Evolutionary conservation across 1,140 invertebrate genomes (phyloP).

Genomic region (Littorina saxatilis): DNA sequence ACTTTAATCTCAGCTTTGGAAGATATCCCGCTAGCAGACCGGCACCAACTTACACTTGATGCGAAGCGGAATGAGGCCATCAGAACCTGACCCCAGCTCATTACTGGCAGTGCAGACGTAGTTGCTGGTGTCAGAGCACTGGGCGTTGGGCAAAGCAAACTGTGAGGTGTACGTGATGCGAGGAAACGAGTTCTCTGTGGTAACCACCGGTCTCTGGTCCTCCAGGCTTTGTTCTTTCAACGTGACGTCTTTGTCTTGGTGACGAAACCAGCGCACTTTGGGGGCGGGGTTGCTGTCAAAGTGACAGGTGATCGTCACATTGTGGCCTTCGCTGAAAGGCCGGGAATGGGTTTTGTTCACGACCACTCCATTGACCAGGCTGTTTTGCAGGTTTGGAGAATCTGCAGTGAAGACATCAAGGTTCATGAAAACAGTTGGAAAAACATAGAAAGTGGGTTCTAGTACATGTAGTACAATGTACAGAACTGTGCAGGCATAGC

Average conservation of each 20-base stretch:
- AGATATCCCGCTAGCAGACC: too few species aligned
- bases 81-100: neutral
- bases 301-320: neutral
- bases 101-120: neutral
- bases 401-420: neutral
- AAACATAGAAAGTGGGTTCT: too few species aligned
- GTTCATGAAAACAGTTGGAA: neutral
- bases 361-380: neutral
- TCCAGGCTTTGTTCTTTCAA: neutral
- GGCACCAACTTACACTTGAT: neutral
- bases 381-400: neutral
- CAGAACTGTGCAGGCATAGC: too few species aligned
- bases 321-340: too few species aligned
- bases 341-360: neutral
- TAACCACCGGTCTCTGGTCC: neutral
- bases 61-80: neutral
- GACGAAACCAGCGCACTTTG: neutral
- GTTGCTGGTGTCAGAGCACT: neutral
- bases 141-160: neutral
- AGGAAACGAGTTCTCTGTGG: neutral
- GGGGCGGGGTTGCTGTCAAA: constrained; percentile 18
- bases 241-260: neutral
- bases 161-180: neutral
- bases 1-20: too few species aligned
- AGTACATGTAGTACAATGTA: too few species aligned